Evolutionary conservation across 2,113 vertebrate species (phyloP), one percentile per base, ranked within the genome.

Genomic region (Hypocryptadius cinnamomeus): DNA sequence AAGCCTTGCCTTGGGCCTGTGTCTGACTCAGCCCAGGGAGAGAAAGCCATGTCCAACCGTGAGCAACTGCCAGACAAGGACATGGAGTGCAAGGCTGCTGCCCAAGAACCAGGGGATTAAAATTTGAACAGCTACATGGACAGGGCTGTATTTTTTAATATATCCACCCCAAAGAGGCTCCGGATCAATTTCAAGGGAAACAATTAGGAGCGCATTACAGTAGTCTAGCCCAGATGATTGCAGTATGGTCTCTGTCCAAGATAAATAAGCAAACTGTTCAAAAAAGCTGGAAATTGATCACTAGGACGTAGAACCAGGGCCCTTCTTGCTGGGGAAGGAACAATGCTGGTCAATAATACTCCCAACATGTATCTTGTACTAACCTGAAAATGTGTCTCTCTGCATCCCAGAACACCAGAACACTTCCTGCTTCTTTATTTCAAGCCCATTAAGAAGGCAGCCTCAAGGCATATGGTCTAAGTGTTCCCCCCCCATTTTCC

Each of bases 151-250:
- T 80, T 94, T 89, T 95, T 79, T 63, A 54, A 79, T 59, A 72
- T 53, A 93, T 84, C 93, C 33, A 79, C 66, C 95, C 89, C 89
- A 77, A 97, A 88, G 69, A 84, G 81, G 61, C 79, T 95, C 61
- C 71, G 0, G 73, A 95, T 94, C 89, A 91, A 94, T 95, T 96
- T 94, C 85, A 95, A 94, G 90, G 54, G 89, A 95, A 95, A 90
- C 89, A 85, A 92, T 96, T 90, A 92, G 89, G 47, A 93, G 68
- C 71, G 82, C 37, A 48, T 92, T 90, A 94, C 91, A 91, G 91
- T 85, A 91, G 93, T 90, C 69, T 57, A 94, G 63, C 81, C 72
- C 80, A 89, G 79, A 82, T 92, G 89, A 90, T 68, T 92, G 87
- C 82, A 94, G 77, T 13, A 35, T 40, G 40, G 63, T 70, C 76